Conservation (phyloP, 35 echinoderm and acorn worm genomes). For the Apostichopus japonicus region DNA sequence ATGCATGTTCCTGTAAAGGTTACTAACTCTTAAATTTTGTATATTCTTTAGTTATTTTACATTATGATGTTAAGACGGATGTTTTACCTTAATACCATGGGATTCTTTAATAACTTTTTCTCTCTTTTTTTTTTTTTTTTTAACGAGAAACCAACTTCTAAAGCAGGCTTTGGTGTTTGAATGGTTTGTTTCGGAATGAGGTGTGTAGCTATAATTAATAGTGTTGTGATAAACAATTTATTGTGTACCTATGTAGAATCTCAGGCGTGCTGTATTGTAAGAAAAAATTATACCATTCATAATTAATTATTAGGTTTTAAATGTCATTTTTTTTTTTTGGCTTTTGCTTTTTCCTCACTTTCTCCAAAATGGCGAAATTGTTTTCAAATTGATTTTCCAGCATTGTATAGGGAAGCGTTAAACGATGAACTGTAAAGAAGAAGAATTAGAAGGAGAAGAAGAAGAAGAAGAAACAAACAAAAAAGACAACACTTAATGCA, state of each 20-base stretch:
- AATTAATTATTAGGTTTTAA: neutral
- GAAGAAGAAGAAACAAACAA: neutral
- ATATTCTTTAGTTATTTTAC: neutral
- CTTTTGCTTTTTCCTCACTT: neutral
- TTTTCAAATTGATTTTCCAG: slow-evolving; percentile 4
- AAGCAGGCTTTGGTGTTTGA: neutral
- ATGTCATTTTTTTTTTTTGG: neutral
- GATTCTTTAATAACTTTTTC: neutral
- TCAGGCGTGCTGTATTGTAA: slow-evolving; percentile 4
- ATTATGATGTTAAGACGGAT: no score
- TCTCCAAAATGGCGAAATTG: neutral
- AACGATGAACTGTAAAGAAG: neutral
- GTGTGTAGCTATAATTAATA: slow-evolving; percentile 20
- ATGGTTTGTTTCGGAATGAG: slow-evolving; percentile 13
- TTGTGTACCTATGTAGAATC: neutral
- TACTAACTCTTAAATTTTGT: neutral
- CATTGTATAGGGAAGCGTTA: neutral
- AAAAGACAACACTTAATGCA: neutral
- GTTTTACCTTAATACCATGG: no score
- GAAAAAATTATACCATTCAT: neutral
- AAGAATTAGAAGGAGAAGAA: no score
- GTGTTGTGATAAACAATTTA: neutral
- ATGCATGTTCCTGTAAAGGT: neutral
- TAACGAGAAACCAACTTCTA: neutral
- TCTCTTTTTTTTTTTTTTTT: no score